Evolutionary conservation across 2,797 vertebrate genomes (phyloP), one percentile per base, ranked within the genome.

Genomic region (Lophotriccus pileatus): DNA sequence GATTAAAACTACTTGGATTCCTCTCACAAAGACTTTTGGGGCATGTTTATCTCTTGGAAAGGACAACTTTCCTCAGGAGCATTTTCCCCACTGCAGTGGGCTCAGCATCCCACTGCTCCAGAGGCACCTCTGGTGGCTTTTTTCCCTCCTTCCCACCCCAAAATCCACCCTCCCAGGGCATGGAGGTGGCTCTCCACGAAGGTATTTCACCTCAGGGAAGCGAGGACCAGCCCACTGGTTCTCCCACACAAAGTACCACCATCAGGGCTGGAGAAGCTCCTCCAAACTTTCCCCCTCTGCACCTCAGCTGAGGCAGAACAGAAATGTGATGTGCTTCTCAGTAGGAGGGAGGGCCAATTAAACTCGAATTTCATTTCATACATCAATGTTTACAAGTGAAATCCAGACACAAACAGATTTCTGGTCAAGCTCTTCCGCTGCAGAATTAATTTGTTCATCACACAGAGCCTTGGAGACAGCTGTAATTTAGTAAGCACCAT

Each of bases 391-490:
- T 95, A 70, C 15, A 17, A 66, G 69, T 47, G 66, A 86, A 92
- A 94, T 72, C 84, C 62, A 87, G 89, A 95, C 82, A 81, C 75
- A 89, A 92, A 77, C 84, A 78, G 64, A 76, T 81, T 84, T 92
- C 89, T 94, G 95, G 89, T 93, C 92, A 95, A 93, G 91, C 36
- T 89, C 55, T 91, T 92, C 69, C 9, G 3, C 3, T 85, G 69
- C 73, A 72, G 84, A 95, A 93, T 91, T 89, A 95, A 95, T 97
- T 91, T 87, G 46, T 69, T 93, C 72, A 25, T 95, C 79, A 58
- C 58, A 39, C 72, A 55, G 84, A 90, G 75, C 84, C 75, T 83
- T 82, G 72, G 69, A 90, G 66, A 89, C 77, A 10, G 1, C 66
- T 76, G 77, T 90, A 91, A 95, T 95, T 96, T 73, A 85, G 83